Conservation (phyloP, 2,797 vertebrate genomes). For the Emydoidea blandingii region DNA sequence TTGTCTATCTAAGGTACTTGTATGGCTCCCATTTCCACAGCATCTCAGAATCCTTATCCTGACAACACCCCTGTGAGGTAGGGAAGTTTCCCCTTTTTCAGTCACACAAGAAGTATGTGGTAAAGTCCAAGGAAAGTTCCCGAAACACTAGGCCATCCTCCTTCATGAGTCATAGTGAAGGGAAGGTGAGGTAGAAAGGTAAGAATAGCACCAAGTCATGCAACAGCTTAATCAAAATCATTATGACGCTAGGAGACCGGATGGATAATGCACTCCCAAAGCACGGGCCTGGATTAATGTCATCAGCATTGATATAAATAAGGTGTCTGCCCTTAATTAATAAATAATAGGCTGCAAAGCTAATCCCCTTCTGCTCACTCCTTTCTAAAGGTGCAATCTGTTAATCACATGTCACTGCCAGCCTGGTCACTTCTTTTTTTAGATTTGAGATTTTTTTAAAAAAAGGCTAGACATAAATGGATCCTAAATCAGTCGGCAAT, state of each 20-base stretch:
- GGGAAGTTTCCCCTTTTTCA: not conserved
- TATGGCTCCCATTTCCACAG: not conserved
- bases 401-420: conserved; percentile 72
- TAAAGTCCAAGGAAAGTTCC: not conserved
- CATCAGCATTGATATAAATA: conserved; percentile 71
- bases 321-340: conserved; percentile 73
- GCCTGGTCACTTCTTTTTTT: conserved; percentile 67
- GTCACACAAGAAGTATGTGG: not conserved
- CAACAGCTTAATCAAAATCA: conserved; percentile 33
- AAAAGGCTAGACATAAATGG: conserved; percentile 54
- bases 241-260: not conserved
- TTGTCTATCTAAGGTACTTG: not conserved
- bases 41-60: not conserved
- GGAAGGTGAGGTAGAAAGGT: not conserved
- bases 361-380: conserved; percentile 70
- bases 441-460: conserved; percentile 37
- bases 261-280: conserved; percentile 57
- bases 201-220: conserved; percentile 30
- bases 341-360: conserved; percentile 73
- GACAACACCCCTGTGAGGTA: not conserved
- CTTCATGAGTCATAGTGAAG: not conserved
- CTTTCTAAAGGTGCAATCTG: conserved; percentile 72
- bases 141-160: conserved; percentile 14
- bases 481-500: conserved; percentile 56
- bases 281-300: conserved; percentile 57